Percentiles rank a stretch among this genome's conserved stretches.
These are phyloP conservation scores for Boloria euphrosyne DNA, from an alignment of 2,888 invertebrate genomes.

Conservation along the genomic window DNA sequence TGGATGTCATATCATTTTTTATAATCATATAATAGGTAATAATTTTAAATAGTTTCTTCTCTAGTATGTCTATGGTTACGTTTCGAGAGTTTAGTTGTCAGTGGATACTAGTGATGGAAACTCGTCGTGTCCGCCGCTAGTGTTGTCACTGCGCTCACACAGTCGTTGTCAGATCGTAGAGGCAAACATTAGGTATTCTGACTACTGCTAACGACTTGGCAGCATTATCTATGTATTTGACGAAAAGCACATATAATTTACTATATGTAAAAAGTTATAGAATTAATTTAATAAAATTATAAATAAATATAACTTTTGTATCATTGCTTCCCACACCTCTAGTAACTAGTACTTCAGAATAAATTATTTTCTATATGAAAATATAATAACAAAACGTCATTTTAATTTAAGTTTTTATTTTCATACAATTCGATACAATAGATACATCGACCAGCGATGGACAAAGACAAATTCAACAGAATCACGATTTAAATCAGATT, in stretches of 20 bases:
- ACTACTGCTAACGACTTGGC: slow-evolving; percentile 70
- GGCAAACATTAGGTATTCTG: slow-evolving; percentile 74
- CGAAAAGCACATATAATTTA: slow-evolving; percentile 78
- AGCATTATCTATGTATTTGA: slow-evolving; percentile 77
- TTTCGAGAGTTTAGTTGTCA: no score
- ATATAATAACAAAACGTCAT: slow-evolving; percentile 7
- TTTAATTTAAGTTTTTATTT: slow-evolving; percentile 51
- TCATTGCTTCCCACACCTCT: slow-evolving; percentile 51
- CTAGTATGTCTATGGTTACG: no score
- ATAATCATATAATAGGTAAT: no score
- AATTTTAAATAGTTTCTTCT: no score
- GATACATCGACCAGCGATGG: slow-evolving; percentile 69
- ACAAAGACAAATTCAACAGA: slow-evolving; percentile 50
- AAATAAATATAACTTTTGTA: slow-evolving; percentile 63
- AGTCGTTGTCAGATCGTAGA: slow-evolving; percentile 61
- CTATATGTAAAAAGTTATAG: slow-evolving; percentile 82
- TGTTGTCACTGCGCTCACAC: slow-evolving; percentile 13
- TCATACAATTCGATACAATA: slow-evolving; percentile 48
- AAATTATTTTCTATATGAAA: not conserved
- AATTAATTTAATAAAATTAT: slow-evolving; percentile 83
- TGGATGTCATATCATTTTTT: no score
- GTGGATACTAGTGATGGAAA: no score
- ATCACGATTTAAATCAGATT: slow-evolving; percentile 32
- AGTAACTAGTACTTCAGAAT: no score
- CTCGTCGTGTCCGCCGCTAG: no score